Evolutionary conservation across 2,113 vertebrate genomes (phyloP).

Genomic region (Alligator sinensis): DNA sequence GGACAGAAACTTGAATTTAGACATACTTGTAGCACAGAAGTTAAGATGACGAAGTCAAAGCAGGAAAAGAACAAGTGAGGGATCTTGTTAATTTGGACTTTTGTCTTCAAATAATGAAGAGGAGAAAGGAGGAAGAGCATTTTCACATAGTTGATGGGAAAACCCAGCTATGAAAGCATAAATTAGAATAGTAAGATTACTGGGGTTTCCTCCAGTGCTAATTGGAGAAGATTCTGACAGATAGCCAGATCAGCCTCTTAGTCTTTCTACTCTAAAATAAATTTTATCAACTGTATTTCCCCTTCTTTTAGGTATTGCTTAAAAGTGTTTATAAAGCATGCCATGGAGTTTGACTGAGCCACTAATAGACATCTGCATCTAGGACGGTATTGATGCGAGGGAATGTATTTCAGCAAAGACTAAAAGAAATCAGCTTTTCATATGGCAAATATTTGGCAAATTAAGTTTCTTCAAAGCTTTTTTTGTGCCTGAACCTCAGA

Average conservation of each 20-base stretch:
- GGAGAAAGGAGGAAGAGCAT: not conserved
- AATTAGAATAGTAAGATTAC: not conserved
- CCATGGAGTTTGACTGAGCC: not conserved
- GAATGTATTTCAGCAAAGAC: not conserved
- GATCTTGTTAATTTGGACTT: constrained; percentile 1
- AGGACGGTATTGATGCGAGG: not conserved
- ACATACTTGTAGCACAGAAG: not conserved
- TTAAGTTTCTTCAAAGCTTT: not conserved
- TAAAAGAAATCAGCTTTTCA: not conserved
- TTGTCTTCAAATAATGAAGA: not conserved
- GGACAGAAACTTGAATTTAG: not conserved
- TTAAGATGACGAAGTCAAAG: not conserved
- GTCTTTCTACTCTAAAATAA: not conserved
- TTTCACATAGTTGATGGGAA: not conserved
- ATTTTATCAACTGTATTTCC: not conserved
- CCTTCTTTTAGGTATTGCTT: not conserved
- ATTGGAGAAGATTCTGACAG: not conserved
- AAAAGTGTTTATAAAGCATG: accelerated
- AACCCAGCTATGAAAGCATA: not conserved
- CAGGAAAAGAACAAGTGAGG: not conserved
- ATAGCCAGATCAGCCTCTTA: not conserved
- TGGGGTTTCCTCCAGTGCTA: not conserved
- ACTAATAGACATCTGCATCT: not conserved
- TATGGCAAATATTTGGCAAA: not conserved
- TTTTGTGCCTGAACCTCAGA: not conserved